Evolutionary conservation across 2,113 vertebrate species (phyloP), one percentile per base, ranked within the genome.

Genomic region (Sigmodon hispidus): DNA sequence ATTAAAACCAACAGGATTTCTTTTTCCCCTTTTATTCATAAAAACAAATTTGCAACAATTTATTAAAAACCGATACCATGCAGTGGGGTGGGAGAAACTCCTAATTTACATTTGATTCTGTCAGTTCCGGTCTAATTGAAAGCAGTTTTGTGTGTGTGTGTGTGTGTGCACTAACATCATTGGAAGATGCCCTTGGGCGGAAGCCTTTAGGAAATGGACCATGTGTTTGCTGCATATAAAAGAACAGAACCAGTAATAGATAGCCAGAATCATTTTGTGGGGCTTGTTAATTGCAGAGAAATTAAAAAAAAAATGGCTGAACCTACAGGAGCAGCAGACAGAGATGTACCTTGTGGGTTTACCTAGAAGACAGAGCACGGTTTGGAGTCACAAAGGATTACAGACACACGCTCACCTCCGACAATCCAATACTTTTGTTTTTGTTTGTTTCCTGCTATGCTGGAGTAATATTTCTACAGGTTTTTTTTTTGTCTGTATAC

Each of bases 41-140:
- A 99, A 99, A 99, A 99, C 98, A 98, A 98, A 99, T 99, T 98
- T 99, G 98, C 98, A 99, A 99, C 98, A 99, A 98, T 99, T 99
- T 99, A 98, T 99, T 99, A 99, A 99, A 99, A 99, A 99, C 99
- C 97, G 98, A 98, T 99, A 98, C 99, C 99, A 99, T 99, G 99
- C 99, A 99, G 98, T 98, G 98, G 98, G 98, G 98, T 98, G 99
- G 97, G 99, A 99, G 99, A 99, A 99, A 99, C 97, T 98, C 97
- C 98, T 98, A 98, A 99, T 99, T 98, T 99, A 98, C 98, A 99
- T 98, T 98, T 98, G 98, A 98, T 98, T 98, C 98, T 98, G 98
- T 98, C 98, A 98, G 98, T 99, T 98, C 98, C 98, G 98, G 98
- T 99, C 98, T 98, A 98, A 98, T 98, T 99, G 97, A 98, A 98